These are phyloP conservation scores for Pongo abelii DNA, from an alignment of 2,113 vertebrate genomes.

Conservation along the genomic window DNA sequence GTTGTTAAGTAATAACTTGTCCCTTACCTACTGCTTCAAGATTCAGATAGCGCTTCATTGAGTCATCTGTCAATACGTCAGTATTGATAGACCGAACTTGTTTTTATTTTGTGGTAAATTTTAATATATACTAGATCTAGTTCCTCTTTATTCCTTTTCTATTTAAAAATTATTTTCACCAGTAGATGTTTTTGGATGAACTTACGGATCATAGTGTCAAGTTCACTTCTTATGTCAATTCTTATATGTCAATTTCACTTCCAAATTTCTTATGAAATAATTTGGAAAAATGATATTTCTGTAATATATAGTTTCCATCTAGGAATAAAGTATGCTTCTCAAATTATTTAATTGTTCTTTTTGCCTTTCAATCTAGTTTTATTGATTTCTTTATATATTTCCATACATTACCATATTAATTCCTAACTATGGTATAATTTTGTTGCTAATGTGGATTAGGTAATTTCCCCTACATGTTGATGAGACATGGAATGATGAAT, in stretches of 20 bases:
- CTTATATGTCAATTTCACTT: neutral
- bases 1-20: neutral
- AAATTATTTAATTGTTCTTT: neutral
- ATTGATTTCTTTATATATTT: neutral
- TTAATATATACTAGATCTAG: neutral
- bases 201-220: neutral
- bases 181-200: neutral
- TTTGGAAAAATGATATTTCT: neutral
- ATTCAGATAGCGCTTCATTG: neutral
- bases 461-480: neutral
- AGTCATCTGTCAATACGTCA: neutral
- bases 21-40: neutral
- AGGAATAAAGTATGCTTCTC: neutral
- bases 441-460: neutral
- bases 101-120: neutral
- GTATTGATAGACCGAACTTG: neutral
- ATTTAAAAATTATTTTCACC: constrained; percentile 9
- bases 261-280: constrained; percentile 28
- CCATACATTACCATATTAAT: neutral
- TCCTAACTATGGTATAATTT: neutral
- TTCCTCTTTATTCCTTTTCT: neutral
- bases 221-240: neutral
- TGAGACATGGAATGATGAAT: neutral
- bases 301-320: neutral
- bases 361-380: neutral